phyloP scores from a whole-genome alignment of 2,797 vertebrate species.

The Malacoraja senta region DNA sequence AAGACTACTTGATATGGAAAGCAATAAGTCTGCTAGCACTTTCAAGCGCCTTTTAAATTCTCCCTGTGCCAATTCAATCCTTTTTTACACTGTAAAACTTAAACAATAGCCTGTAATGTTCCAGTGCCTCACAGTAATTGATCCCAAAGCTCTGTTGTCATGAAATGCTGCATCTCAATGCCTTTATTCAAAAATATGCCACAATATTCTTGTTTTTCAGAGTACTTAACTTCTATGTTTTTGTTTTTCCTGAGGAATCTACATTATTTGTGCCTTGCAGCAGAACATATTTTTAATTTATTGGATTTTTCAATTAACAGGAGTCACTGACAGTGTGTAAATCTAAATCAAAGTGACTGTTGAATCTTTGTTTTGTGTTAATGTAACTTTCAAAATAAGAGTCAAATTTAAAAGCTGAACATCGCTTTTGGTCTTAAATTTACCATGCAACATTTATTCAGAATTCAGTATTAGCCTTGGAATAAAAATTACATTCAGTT shows the following conservation, averaged over 20 bases:
- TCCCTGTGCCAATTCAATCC: conserved; percentile 9
- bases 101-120: conserved; percentile 1
- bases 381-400: background rate
- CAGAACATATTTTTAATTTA: background rate
- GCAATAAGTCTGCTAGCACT: background rate
- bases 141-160: background rate
- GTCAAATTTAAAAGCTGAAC: background rate
- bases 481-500: background rate
- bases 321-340: background rate
- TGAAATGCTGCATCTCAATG: conserved; percentile 17
- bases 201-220: conserved; percentile 1
- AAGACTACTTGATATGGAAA: background rate
- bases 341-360: background rate
- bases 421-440: background rate
- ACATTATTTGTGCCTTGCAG: background rate
- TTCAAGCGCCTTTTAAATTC: background rate
- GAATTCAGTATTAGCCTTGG: background rate
- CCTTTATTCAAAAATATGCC: background rate
- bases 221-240: background rate
- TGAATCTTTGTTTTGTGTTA: background rate
- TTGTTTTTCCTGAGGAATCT: background rate
- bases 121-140: conserved; percentile 18
- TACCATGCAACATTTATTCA: background rate
- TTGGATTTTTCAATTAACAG: background rate
- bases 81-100: background rate